Base-by-base conservation (phyloP, 2,888 invertebrate genomes). In the Drosophila meridiana region DNA sequence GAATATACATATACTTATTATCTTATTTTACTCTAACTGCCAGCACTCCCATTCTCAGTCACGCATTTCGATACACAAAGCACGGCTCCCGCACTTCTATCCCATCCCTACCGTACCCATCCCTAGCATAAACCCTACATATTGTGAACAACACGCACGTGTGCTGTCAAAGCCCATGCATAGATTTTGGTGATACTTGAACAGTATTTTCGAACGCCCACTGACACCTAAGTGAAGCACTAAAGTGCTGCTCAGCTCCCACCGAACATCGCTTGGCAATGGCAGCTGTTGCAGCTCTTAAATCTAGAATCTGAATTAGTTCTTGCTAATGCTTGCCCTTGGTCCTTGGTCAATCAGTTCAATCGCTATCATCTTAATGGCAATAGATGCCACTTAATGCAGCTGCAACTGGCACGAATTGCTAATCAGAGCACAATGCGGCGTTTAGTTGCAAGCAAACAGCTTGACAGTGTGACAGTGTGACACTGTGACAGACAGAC, bases 351-450 rank as follows among this genome's bases (percentile, higher is more conserved):
- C 65, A 66, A 66, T 74, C 72, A 61, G 67, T 53, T 52, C 68
- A 56, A 62, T 56, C 43, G 43, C 32, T 30, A 36, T 55, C 42
- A 36, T 20, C 47, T 63, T 53, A 66, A 69, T 74, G 66, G 40
- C 80, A 73, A 68, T 70, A 71, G 82, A 74, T 68, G 78, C 47
- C 72, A 64, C 68, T 80, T 76, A 56, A 34, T 52, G 67, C 40
- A 32, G 47, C 53, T 38, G 63, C 36, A 43, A 26, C 20, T 43
- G 50, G 32, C 52, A 40, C 38, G 42, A 20, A 26, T 65, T 30
- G 78, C 69, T 84, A 89, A 89, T 84, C 82, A 74, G 72, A 69
- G 72, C 32, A 58, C 59, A 76, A 76, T 73, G 69, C 68, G 64
- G 60, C 69, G 66, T 42, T 69, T 70, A 66, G 69, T 56, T 50